Conservation (phyloP, 2,888 invertebrate genomes). For the Opisthograptis luteolata region DNA sequence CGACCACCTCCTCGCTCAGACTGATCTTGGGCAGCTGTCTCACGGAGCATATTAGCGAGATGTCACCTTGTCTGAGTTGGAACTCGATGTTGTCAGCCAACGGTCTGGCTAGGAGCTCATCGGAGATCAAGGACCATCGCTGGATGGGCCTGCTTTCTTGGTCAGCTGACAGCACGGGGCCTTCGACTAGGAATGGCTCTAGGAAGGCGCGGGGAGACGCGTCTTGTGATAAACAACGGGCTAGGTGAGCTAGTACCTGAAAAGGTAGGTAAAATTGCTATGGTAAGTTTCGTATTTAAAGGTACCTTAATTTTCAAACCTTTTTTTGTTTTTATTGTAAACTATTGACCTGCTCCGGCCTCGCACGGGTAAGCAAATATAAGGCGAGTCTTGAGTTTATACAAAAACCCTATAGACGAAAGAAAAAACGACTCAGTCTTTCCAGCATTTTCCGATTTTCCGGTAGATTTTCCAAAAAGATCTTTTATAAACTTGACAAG, state of each 20-base stretch:
- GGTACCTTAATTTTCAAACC: too few species aligned
- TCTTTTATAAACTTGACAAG: too few species aligned
- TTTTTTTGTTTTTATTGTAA: too few species aligned
- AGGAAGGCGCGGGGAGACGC: slow-evolving; percentile 97
- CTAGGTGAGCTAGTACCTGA: slow-evolving; percentile 92
- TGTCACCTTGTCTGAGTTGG: slow-evolving; percentile 96
- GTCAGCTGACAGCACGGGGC: slow-evolving; percentile 93
- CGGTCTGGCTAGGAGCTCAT: slow-evolving; percentile 94
- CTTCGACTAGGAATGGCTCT: slow-evolving; percentile 95
- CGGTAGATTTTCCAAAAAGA: too few species aligned
- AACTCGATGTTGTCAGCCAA: slow-evolving; percentile 93
- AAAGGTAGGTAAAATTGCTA: slow-evolving; percentile 22
- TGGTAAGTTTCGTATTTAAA: too few species aligned
- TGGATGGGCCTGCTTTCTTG: slow-evolving; percentile 93
- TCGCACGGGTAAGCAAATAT: too few species aligned
- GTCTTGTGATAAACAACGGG: slow-evolving; percentile 96
- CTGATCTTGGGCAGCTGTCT: slow-evolving; percentile 96
- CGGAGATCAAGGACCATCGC: slow-evolving; percentile 98
- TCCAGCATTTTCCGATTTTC: too few species aligned
- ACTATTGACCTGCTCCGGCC: too few species aligned
- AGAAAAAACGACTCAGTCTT: too few species aligned
- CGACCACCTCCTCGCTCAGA: slow-evolving; percentile 97
- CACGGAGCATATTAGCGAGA: slow-evolving; percentile 94
- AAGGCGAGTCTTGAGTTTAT: too few species aligned
- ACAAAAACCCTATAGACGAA: too few species aligned